Conservation (phyloP, 2,113 vertebrate species). For the Pygathrix nemaeus region DNA sequence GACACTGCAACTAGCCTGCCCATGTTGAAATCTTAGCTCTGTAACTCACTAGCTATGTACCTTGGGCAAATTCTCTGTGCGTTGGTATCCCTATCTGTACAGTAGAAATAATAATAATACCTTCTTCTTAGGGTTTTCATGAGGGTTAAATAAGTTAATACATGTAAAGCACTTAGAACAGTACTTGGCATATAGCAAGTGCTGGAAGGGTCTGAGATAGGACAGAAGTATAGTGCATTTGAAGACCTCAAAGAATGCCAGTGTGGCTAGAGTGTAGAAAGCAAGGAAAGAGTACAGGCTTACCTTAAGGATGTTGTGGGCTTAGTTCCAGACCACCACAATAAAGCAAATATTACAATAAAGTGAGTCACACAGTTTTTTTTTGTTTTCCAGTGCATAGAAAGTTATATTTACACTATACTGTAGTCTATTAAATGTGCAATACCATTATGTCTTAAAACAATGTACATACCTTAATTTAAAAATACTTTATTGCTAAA, state of each 20-base stretch:
- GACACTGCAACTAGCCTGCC: neutral
- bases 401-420: neutral
- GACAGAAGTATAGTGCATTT: neutral
- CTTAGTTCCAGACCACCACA: neutral
- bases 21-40: neutral
- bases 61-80: neutral
- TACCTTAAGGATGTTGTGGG: neutral
- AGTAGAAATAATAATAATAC: neutral
- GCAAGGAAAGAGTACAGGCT: neutral
- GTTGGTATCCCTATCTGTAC: neutral
- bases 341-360: neutral
- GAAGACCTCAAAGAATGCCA: neutral
- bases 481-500: neutral
- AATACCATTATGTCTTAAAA: neutral
- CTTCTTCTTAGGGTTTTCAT: conserved; percentile 4
- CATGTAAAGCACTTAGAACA: neutral
- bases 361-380: neutral
- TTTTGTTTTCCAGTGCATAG: neutral
- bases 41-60: neutral
- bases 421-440: neutral
- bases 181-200: neutral
- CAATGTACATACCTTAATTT: neutral
- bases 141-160: neutral
- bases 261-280: neutral
- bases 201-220: neutral